phyloP scores from a whole-genome alignment of 1,140 invertebrate species.

The Thaumetopoea pityocampa region DNA sequence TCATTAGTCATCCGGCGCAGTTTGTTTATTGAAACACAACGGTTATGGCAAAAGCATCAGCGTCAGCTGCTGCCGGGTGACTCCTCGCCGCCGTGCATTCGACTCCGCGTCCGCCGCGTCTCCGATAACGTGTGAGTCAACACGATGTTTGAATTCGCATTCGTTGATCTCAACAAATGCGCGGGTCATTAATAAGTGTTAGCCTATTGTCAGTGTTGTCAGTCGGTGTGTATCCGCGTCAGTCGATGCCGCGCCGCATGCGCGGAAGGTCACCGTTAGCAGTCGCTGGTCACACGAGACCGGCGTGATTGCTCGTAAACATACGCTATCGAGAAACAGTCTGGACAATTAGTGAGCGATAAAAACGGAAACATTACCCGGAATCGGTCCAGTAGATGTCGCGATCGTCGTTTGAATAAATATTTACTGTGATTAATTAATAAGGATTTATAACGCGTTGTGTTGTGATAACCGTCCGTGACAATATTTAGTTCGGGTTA shows the following conservation, averaged over 20 bases:
- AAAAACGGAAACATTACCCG: slow-evolving; percentile 41
- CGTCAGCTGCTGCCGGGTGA: slow-evolving; percentile 54
- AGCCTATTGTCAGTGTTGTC: slow-evolving; percentile 41
- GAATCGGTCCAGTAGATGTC: slow-evolving; percentile 21
- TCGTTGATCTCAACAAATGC: slow-evolving; percentile 29
- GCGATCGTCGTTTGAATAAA: slow-evolving; percentile 19
- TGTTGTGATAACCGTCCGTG: slow-evolving; percentile 20
- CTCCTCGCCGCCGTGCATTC: slow-evolving; percentile 32
- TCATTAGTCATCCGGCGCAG: slow-evolving; percentile 58
- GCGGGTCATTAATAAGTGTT: slow-evolving; percentile 33
- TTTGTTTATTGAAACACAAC: slow-evolving; percentile 43
- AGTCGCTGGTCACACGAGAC: slow-evolving; percentile 18
- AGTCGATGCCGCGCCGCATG: slow-evolving; percentile 32
- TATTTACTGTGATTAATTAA: slow-evolving; percentile 27
- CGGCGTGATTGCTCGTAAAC: slow-evolving; percentile 31
- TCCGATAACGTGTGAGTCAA: slow-evolving; percentile 65
- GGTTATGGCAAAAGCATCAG: slow-evolving; percentile 50
- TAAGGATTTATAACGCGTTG: slow-evolving; percentile 10
- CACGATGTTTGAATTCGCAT: slow-evolving; percentile 13
- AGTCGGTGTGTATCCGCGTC: slow-evolving; percentile 27
- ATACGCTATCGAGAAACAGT: slow-evolving; percentile 26
- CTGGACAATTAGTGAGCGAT: slow-evolving; percentile 25
- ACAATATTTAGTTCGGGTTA: slow-evolving; percentile 22
- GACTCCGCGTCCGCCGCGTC: slow-evolving; percentile 55
- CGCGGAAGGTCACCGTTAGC: slow-evolving; percentile 35